Conservation (phyloP, 2,113 vertebrate genomes). For the Empidonax traillii region DNA sequence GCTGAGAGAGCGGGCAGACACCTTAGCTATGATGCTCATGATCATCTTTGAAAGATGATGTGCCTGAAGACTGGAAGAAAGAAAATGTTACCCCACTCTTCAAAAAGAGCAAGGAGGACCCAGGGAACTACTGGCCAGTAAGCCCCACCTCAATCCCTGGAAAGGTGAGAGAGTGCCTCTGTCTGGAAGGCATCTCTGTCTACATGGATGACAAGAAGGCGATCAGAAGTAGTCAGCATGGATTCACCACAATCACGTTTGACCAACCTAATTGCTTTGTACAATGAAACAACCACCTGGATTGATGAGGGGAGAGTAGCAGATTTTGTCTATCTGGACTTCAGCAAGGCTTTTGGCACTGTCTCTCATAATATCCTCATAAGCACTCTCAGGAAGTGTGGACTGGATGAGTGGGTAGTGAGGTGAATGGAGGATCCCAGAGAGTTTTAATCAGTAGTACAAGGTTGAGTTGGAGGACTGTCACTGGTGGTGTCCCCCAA, state of each 20-base stretch:
- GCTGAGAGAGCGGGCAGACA: accelerated
- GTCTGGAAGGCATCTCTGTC: background rate
- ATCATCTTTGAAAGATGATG: background rate
- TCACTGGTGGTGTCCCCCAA: background rate
- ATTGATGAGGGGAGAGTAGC: background rate
- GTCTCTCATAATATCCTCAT: background rate
- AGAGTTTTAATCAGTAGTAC: background rate
- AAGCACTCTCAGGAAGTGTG: background rate
- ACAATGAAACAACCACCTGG: accelerated
- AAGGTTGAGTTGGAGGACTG: accelerated
- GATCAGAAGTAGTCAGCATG: background rate
- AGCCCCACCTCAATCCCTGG: background rate
- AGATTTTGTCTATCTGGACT: background rate
- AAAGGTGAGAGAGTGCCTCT: too few species aligned
- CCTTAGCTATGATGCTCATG: background rate
- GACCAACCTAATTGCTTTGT: background rate
- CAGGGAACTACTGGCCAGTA: accelerated
- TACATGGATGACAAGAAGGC: background rate
- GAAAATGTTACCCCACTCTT: background rate
- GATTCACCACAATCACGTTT: background rate
- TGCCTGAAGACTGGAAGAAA: background rate
- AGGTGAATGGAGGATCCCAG: background rate
- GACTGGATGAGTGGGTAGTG: background rate
- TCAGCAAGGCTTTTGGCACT: background rate
- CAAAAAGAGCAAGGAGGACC: background rate